These are phyloP conservation scores for Heteronetta atricapilla DNA, from an alignment of 2,113 vertebrate genomes.

Conservation along the genomic window DNA sequence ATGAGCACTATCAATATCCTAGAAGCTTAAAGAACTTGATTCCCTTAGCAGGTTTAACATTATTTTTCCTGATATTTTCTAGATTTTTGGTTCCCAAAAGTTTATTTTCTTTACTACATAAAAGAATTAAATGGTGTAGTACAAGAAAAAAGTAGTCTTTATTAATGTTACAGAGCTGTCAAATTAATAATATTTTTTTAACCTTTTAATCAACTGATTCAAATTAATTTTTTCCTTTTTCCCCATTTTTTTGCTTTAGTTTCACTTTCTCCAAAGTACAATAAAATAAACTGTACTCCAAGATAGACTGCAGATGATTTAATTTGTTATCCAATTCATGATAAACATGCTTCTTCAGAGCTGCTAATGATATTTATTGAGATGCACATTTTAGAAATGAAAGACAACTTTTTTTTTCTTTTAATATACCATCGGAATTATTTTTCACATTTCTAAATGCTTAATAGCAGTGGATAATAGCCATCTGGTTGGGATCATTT, in stretches of 20 bases:
- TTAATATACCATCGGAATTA: not conserved
- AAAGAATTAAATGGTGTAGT: not conserved
- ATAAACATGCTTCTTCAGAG: not conserved
- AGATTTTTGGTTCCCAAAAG: not conserved
- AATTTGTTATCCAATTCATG: not conserved
- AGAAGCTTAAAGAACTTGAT: not conserved
- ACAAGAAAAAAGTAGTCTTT: not conserved
- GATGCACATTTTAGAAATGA: not conserved
- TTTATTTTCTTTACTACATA: not conserved
- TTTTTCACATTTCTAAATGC: not conserved
- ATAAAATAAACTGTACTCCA: not conserved
- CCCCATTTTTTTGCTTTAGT: not conserved
- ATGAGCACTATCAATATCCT: not conserved
- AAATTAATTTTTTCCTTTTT: not conserved
- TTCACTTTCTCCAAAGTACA: not conserved
- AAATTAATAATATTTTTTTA: not conserved
- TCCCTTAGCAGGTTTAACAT: not conserved
- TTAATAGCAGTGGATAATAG: not conserved
- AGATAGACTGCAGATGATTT: not conserved
- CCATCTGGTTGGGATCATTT: not conserved
- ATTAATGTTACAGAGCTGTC: not conserved
- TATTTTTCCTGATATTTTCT: not conserved
- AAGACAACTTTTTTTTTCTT: not conserved
- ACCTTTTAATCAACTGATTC: not conserved
- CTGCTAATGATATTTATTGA: not conserved